Percentiles rank a stretch among this genome's conserved stretches.
phyloP scores from a whole-genome alignment of 2,113 vertebrate genomes.

The Cyprinodon brontotheroides region DNA sequence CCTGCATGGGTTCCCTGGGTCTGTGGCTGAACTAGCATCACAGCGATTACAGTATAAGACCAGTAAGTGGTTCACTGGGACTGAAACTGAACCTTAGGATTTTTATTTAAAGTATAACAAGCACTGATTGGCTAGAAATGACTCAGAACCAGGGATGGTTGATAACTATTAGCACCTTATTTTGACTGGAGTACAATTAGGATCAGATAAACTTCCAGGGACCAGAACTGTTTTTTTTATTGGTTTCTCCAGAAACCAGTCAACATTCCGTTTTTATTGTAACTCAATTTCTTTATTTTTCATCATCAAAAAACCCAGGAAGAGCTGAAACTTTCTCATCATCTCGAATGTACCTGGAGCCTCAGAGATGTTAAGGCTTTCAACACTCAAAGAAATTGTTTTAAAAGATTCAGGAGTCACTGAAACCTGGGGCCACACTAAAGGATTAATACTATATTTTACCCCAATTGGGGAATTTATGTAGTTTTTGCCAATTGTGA shows the following conservation, averaged over 20 bases:
- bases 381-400: neutral
- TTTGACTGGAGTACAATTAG: neutral
- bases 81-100: neutral
- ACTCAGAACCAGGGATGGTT: neutral
- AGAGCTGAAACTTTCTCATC: neutral
- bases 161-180: neutral
- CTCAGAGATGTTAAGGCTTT: neutral
- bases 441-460: too few species aligned
- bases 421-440: neutral
- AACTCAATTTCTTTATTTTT: neutral
- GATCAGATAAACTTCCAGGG: neutral
- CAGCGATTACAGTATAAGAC: too few species aligned
- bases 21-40: too few species aligned
- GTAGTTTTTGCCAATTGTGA: too few species aligned
- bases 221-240: neutral
- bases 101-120: neutral
- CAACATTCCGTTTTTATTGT: neutral
- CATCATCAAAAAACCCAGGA: neutral
- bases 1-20: neutral
- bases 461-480: too few species aligned
- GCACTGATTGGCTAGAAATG: neutral
- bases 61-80: neutral
- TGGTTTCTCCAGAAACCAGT: neutral
- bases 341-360: neutral
- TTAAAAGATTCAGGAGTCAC: neutral